Evolutionary conservation across 2,888 invertebrate genomes (phyloP), one percentile per base, ranked within the genome.

Genomic region (Pachymerium ferrugineum): DNA sequence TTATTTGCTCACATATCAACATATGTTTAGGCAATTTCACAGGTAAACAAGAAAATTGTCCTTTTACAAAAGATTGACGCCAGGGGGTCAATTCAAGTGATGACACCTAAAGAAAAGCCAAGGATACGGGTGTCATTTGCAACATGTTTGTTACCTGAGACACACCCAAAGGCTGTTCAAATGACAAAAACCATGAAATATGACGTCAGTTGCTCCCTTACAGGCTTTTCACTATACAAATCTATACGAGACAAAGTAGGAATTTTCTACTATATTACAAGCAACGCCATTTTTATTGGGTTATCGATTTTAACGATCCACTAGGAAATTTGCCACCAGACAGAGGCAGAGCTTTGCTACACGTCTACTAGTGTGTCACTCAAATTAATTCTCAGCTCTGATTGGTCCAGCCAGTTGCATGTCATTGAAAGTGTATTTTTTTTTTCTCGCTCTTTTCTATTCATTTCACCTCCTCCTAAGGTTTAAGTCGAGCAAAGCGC

Each of bases 1-100:
- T 62, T 62, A 62, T 62, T 62, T 62, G 62, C 62, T 62, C 62
- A 28, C 28, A 0, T 1, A 1, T 62, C n/a, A n/a, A n/a, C n/a
- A n/a, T n/a, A n/a, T n/a, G n/a, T n/a, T n/a, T n/a, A 62, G 62
- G 62, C 62, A 62, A 62, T 62, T 62, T 62, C 62, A 62, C 62
- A 62, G 28, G 62, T 62, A 62, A 62, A 62, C 62, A 62, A 62
- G 62, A 28, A 62, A 62, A 62, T 62, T 62, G 62, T 22, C 12
- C 12, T n/a, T 62, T 62, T 62, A 62, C 62, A 62, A 62, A 62
- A 28, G 28, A 62, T 12, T 62, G 62, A 62, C 10, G 62, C 62
- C n/a, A 62, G 62, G 62, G 62, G 62, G 14, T n/a, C 62, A 25
- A 62, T 28, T 28, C 62, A 28, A 62, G 62, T 5, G 62, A 62